phyloP scores from a whole-genome alignment of 2,888 invertebrate genomes.

The Hydropsyche betteni region DNA sequence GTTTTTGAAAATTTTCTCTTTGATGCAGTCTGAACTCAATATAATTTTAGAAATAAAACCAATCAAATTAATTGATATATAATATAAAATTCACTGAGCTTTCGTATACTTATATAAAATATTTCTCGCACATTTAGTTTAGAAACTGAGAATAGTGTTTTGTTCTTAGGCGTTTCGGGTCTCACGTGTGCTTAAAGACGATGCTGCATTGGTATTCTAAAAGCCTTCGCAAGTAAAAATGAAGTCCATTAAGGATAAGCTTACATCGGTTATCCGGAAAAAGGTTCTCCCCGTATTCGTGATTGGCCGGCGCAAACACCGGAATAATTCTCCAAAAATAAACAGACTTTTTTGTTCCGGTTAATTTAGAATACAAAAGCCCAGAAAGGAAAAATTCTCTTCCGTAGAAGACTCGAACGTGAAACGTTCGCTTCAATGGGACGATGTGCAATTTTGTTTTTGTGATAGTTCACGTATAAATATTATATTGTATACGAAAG shows the following conservation, averaged over 20 bases:
- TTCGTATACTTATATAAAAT: too few relatives aligned
- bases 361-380: slow-evolving; percentile 26
- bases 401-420: too few relatives aligned
- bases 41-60: too few relatives aligned
- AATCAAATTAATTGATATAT: too few relatives aligned
- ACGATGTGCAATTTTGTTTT: too few relatives aligned
- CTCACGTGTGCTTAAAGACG: slow-evolving; percentile 32
- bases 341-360: slow-evolving; percentile 32
- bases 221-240: slow-evolving; percentile 33
- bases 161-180: slow-evolving; percentile 24
- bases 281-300: slow-evolving; percentile 29
- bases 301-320: slow-evolving; percentile 32
- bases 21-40: too few relatives aligned
- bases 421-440: too few relatives aligned
- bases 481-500: too few relatives aligned
- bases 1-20: too few relatives aligned
- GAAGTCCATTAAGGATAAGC: slow-evolving; percentile 33
- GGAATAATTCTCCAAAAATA: slow-evolving; percentile 30
- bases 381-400: background rate
- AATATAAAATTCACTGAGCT: too few relatives aligned
- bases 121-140: too few relatives aligned
- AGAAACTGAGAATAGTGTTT: background rate
- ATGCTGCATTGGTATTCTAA: slow-evolving; percentile 30
- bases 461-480: too few relatives aligned
- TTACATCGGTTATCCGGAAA: slow-evolving; percentile 33